Conservation (phyloP, 2,797 vertebrate species). For the Gymnothorax reevesii region DNA sequence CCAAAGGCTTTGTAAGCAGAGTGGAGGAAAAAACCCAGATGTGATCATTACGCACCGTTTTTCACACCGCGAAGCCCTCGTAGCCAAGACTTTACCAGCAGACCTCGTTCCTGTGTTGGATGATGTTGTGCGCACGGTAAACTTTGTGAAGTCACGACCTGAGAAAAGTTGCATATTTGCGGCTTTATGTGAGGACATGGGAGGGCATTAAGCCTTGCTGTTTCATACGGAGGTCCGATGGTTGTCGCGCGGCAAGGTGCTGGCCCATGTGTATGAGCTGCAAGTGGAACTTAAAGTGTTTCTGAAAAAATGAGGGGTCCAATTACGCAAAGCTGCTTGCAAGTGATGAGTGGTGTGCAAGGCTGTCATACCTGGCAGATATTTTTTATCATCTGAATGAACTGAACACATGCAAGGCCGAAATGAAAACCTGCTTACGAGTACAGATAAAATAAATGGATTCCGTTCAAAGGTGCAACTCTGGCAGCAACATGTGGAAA, state of each 20-base stretch:
- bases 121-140: slow-evolving; percentile 42
- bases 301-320: slow-evolving; percentile 43
- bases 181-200: slow-evolving; percentile 44
- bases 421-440: slow-evolving; percentile 15
- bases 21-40: too few relatives aligned
- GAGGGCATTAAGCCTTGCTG: slow-evolving; percentile 34
- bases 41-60: slow-evolving; percentile 30
- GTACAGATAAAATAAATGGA: too few relatives aligned
- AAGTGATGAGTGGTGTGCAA: slow-evolving; percentile 43
- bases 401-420: slow-evolving; percentile 1
- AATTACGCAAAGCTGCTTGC: slow-evolving; percentile 42
- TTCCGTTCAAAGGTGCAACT: slow-evolving; percentile 46
- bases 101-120: too few relatives aligned
- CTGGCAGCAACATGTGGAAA: slow-evolving; percentile 46
- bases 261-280: slow-evolving; percentile 48
- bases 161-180: slow-evolving; percentile 37
- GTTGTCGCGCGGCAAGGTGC: slow-evolving; percentile 35
- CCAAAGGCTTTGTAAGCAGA: too few relatives aligned
- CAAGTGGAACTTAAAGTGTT: slow-evolving; percentile 48
- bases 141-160: slow-evolving; percentile 42
- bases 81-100: too few relatives aligned
- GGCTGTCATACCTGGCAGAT: slow-evolving; percentile 21
- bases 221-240: too few relatives aligned
- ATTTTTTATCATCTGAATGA: slow-evolving; percentile 20
- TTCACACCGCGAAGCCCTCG: too few relatives aligned